phyloP scores from a whole-genome alignment of 2,797 vertebrate species.

The Ptychobarbus kaznakovi region DNA sequence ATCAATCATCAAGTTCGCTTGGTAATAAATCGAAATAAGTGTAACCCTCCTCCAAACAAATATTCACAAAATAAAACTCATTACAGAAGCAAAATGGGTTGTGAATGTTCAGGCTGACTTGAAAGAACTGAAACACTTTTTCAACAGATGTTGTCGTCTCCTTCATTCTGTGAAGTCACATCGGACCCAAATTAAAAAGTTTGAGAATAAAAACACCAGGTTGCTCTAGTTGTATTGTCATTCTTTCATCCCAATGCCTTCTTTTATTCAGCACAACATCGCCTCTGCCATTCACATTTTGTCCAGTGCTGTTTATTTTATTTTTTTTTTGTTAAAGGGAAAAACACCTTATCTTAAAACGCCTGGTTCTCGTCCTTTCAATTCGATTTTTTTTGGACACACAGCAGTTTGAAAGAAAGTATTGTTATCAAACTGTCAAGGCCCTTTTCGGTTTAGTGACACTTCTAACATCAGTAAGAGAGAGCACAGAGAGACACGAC shows the following conservation, averaged over 20 bases:
- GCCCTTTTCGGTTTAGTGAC: constrained; percentile 37
- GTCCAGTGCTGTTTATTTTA: not conserved
- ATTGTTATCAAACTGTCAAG: constrained; percentile 52
- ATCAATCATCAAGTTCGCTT: too few relatives aligned
- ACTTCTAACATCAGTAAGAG: not conserved
- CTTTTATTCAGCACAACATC: constrained; percentile 37
- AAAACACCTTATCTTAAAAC: constrained; percentile 46
- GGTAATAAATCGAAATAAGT: too few relatives aligned
- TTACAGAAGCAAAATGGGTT: not conserved
- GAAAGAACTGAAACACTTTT: not conserved
- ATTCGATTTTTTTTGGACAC: constrained; percentile 13
- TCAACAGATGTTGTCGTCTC: not conserved
- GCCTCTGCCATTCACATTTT: constrained; percentile 37
- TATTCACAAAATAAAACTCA: not conserved
- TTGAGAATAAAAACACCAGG: not conserved
- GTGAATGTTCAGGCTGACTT: not conserved
- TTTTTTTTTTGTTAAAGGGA: constrained; percentile 1
- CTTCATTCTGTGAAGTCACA: not conserved
- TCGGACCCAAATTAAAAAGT: constrained; percentile 9
- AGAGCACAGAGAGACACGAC: not conserved
- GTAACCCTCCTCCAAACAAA: not conserved
- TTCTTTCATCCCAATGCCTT: not conserved
- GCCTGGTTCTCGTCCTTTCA: constrained; percentile 1
- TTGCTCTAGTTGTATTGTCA: not conserved
- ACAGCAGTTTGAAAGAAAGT: constrained; percentile 30